Evolutionary conservation across 92 coral and sea anemone genomes (phyloP).

Genomic region (Anthopleura xanthogrammica): DNA sequence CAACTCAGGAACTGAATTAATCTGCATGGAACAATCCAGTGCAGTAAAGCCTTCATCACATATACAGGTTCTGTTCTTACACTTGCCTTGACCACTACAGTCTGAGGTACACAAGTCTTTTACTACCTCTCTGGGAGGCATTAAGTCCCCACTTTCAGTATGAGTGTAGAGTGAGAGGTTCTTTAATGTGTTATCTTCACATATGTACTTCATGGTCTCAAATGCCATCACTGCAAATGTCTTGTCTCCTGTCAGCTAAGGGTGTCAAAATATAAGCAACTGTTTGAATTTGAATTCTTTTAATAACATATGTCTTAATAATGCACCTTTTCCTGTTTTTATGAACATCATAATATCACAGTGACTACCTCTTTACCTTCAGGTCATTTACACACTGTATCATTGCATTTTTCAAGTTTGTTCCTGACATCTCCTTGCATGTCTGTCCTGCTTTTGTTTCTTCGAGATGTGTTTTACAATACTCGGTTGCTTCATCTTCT

Average conservation of each 20-base stretch:
- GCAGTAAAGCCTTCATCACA: slow-evolving; percentile 68
- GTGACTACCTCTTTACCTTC: slow-evolving; percentile 14
- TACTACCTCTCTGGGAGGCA: slow-evolving; percentile 48
- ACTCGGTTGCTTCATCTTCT: slow-evolving; percentile 44
- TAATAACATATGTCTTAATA: no score
- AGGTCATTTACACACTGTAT: slow-evolving; percentile 47
- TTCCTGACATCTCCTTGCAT: slow-evolving; percentile 41
- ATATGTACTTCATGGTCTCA: slow-evolving; percentile 41
- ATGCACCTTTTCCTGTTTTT: no score
- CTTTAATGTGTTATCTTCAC: slow-evolving; percentile 44
- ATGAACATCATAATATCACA: no score
- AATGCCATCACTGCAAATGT: slow-evolving; percentile 44
- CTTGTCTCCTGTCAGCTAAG: slow-evolving; percentile 43
- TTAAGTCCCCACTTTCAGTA: slow-evolving; percentile 38
- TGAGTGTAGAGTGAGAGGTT: slow-evolving; percentile 31
- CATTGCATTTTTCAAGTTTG: slow-evolving; percentile 43
- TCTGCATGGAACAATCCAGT: slow-evolving; percentile 64
- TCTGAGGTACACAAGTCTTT: slow-evolving; percentile 68
- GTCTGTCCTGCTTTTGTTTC: slow-evolving; percentile 47
- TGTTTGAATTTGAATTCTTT: no score
- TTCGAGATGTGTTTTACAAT: slow-evolving; percentile 35
- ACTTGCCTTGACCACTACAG: slow-evolving; percentile 68
- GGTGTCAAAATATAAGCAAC: not conserved
- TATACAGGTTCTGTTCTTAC: slow-evolving; percentile 62
- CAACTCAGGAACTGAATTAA: slow-evolving; percentile 52